These are phyloP conservation scores for Astur gentilis DNA, from an alignment of 2,113 vertebrate species.

Conservation along the genomic window DNA sequence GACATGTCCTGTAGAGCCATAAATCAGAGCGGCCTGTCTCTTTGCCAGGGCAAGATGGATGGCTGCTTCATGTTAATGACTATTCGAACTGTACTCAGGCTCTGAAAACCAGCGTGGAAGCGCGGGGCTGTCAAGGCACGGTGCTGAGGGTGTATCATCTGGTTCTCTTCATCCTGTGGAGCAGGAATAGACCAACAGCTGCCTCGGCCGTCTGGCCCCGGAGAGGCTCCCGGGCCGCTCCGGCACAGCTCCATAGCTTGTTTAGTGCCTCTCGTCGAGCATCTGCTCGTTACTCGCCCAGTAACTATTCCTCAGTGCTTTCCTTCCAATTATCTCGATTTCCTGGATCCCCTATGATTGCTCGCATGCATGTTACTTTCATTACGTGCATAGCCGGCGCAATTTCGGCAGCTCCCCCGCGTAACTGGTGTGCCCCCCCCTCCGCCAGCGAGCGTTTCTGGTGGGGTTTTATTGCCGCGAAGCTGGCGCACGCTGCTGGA, in stretches of 20 bases:
- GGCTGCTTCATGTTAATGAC: not conserved
- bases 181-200: not conserved
- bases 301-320: not conserved
- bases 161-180: not conserved
- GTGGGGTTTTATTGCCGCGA: not conserved
- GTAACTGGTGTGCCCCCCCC: not conserved
- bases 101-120: not conserved
- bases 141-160: not conserved
- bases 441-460: accelerated
- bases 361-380: not conserved
- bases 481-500: not conserved
- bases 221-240: not conserved
- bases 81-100: not conserved
- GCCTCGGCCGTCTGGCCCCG: not conserved
- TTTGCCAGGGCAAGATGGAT: not conserved
- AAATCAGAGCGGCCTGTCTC: not conserved
- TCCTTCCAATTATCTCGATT: not conserved
- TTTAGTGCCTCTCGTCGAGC: not conserved
- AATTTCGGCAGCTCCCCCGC: not conserved
- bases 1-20: not conserved
- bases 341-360: not conserved
- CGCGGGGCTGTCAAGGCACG: not conserved
- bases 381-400: not conserved
- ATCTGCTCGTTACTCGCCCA: not conserved
- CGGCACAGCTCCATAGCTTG: not conserved